Evolutionary conservation across 2,888 invertebrate genomes (phyloP), one percentile per base, ranked within the genome.

Genomic region (Candidula unifasciata): DNA sequence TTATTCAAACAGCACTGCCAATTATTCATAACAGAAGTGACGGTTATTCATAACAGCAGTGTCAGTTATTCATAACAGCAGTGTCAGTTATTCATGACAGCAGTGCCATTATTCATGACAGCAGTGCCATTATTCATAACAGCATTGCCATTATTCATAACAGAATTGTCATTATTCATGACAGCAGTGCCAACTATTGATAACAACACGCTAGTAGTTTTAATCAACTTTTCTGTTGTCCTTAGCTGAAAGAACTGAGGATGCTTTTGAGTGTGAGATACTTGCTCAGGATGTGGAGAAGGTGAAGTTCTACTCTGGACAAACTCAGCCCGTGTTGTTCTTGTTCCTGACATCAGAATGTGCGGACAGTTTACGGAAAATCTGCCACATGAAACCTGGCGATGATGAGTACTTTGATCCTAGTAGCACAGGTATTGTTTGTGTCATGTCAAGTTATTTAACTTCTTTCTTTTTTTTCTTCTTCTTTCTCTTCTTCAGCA

Each of bases 291-390:
- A 92, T 37, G 88, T 92, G 37, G 85, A 88, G 37, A 87, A 88
- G 80, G 90, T 90, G 82, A 85, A 90, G 89, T 96, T 96, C 76
- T 96, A 97, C 94, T 96, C 97, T 94, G 96, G 96, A 5, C 96
- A 96, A 93, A 94, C 95, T 0, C 94, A 96, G 93, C 96, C 97
- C 10, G 96, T 97, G 1, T 94, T 98, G 88, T 97, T 97, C 94
- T 95, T 97, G 89, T 97, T 97, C 91, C 96, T 96, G 27, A 95
- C 96, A 88, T 95, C 95, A 82, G 95, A 94, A 74, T 96, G 96
- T 92, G 97, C 96, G 27, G 94, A 94, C 44, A 95, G 95, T 89
- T 95, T 97, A 82, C 95, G 97, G 82, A 95, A 95, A 89, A 93
- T 95, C 52, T 94, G 97, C 66, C 96, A 96, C 80, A 96, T 97